These are phyloP conservation scores for Sebastes miniatus DNA, from an alignment of 2,797 vertebrate genomes.

Conservation along the genomic window DNA sequence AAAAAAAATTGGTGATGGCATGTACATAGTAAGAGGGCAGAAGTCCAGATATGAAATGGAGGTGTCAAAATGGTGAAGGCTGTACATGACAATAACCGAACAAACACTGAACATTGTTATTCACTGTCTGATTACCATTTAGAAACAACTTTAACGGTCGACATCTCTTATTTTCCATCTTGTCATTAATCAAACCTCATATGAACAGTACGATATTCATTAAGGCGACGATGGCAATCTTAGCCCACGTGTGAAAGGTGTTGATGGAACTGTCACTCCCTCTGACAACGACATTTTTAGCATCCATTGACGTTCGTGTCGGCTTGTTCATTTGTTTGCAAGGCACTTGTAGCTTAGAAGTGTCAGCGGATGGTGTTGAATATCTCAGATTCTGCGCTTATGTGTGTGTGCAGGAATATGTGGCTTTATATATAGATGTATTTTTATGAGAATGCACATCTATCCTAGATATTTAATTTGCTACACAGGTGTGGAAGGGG, in stretches of 20 bases:
- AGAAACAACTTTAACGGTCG: background rate
- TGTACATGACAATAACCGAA: background rate
- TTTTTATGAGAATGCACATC: background rate
- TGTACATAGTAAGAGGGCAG: background rate
- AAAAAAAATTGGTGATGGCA: background rate
- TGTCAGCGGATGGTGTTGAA: slow-evolving; percentile 43
- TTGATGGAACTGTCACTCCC: slow-evolving; percentile 51
- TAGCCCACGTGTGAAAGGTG: slow-evolving; percentile 22
- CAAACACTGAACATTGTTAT: background rate
- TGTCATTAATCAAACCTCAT: background rate
- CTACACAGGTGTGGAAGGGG: slow-evolving; percentile 29
- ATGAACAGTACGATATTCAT: background rate
- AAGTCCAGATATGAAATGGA: background rate
- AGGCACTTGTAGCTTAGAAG: slow-evolving; percentile 1
- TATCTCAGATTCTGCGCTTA: slow-evolving; percentile 7
- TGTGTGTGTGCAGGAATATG: background rate
- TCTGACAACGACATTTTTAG: slow-evolving; percentile 5
- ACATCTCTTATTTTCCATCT: background rate
- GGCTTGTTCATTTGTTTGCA: background rate
- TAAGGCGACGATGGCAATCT: slow-evolving; percentile 17
- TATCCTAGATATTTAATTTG: slow-evolving; percentile 26
- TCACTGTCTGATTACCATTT: background rate
- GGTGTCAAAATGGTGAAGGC: background rate
- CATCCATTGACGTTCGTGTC: slow-evolving; percentile 25
- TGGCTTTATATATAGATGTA: background rate